Evolutionary conservation across 2,888 invertebrate genomes (phyloP).

Genomic region (Oscheius onirici): DNA sequence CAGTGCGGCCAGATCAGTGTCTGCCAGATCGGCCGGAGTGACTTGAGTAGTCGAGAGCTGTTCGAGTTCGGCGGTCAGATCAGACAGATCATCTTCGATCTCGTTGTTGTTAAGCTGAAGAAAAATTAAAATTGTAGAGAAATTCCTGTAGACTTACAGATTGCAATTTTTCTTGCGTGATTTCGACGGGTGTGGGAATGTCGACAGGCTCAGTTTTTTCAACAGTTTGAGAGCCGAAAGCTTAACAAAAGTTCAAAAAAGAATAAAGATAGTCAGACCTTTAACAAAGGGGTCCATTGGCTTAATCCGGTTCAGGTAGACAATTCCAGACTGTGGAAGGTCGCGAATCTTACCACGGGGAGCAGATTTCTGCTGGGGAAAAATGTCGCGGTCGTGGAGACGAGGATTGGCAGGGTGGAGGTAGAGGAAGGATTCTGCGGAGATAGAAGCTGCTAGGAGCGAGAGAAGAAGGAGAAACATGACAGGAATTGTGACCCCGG

Average conservation of each 20-base stretch:
- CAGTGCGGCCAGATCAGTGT: slow-evolving; percentile 3
- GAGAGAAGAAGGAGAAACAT: slow-evolving; percentile 17
- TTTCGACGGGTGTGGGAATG: background rate
- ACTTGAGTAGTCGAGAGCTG: background rate
- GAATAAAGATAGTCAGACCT: background rate
- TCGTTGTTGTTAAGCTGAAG: slow-evolving; percentile 4
- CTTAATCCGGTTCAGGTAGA: slow-evolving; percentile 49
- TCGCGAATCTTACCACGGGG: slow-evolving; percentile 41
- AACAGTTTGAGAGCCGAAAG: slow-evolving; percentile 6
- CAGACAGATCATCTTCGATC: background rate
- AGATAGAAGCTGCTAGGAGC: background rate
- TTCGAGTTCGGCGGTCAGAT: background rate
- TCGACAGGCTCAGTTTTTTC: background rate
- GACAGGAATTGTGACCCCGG: background rate
- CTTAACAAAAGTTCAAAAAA: background rate
- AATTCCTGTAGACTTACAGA: background rate
- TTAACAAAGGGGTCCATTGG: slow-evolving; percentile 41
- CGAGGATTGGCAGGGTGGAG: slow-evolving; percentile 50
- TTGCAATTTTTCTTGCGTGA: background rate
- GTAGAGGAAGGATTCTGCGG: slow-evolving; percentile 44
- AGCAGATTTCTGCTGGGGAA: slow-evolving; percentile 43
- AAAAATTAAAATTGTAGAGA: background rate
- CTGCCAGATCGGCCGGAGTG: slow-evolving; percentile 9
- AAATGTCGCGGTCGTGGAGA: slow-evolving; percentile 42
- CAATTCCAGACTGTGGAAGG: slow-evolving; percentile 50